Evolutionary conservation across 2,888 invertebrate species (phyloP), one percentile per base, ranked within the genome.

Genomic region (Eucera pruinosa): DNA sequence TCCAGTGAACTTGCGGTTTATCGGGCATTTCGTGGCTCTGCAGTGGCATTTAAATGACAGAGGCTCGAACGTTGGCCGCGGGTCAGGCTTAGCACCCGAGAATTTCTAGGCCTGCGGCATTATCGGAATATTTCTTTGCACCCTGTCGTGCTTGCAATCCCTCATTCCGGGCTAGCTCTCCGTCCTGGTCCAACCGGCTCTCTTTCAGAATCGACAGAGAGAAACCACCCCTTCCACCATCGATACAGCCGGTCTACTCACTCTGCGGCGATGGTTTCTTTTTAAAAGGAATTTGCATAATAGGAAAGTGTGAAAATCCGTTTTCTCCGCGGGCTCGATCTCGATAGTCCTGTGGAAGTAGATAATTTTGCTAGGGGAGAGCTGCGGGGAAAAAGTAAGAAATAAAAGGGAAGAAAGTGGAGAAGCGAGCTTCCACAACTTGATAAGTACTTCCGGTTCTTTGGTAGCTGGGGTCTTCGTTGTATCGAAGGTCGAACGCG

Each of bases 301-400:
- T 88, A 88, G 87, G 82, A 84, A 86, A 88, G 86, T 86, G 89
- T 82, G 86, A 87, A 88, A 89, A 89, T 89, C 89, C 87, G 86
- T 81, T 80, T 86, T 74, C 86, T 83, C 78, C 78, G 80, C 69
- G 33, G 76, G 75, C 65, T 80, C 82, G 82, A 85, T 83, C 86
- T 68, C 81, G 83, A 86, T 86, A 86, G 84, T 75, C 78, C 70
- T 66, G 65, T 58, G 65, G 73, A 79, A 83, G 79, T 81, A 68
- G 81, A 84, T 86, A 86, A 86, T 84, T 83, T 81, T 69, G 78
- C 79, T 75, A 66, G 65, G 45, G 68, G 50, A 74, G 64, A 64
- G 36, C 7, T 18, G 6, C 27, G 57, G n/a, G 20, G 15, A 15
- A 25, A 15, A 30, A 15, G 25, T 6, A 50, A n/a, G 13, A 11